Percentiles rank a stretch among this genome's conserved stretches.
Evolutionary conservation across 2,113 vertebrate genomes (phyloP).

Genomic region (Psammodynastes pulverulentus): DNA sequence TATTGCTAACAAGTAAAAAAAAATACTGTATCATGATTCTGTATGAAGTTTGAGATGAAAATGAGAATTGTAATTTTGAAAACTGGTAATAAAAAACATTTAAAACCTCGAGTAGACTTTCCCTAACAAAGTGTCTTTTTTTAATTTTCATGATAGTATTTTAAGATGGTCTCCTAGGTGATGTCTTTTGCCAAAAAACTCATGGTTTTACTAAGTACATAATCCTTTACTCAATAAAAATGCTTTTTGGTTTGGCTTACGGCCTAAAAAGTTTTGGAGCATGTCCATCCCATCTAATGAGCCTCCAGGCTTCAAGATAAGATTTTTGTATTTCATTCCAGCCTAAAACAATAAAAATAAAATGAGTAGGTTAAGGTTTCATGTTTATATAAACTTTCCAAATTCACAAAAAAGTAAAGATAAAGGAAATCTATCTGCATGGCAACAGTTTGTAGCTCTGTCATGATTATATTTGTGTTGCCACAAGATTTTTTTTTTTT

Average conservation of each 20-base stretch:
- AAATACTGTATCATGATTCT: neutral
- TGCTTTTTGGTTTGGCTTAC: conserved; percentile 83
- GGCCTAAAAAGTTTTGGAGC: conserved; percentile 83
- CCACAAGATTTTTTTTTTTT: neutral
- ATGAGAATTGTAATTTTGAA: conserved; percentile 20
- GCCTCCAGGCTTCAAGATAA: conserved; percentile 88
- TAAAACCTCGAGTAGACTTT: neutral
- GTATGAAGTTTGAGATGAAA: neutral
- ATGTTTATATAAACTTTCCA: conserved; percentile 32
- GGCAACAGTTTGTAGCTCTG: neutral
- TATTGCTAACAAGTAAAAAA: conserved; percentile 26
- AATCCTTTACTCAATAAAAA: conserved; percentile 92
- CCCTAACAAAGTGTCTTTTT: neutral
- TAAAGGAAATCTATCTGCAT: neutral
- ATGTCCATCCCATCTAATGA: conserved; percentile 89
- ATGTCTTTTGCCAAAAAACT: conserved; percentile 33
- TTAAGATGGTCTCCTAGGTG: conserved; percentile 46
- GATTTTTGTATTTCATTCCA: conserved; percentile 87
- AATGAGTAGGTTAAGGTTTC: conserved; percentile 58
- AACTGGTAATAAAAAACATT: conserved; percentile 31
- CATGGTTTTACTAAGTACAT: conserved; percentile 51
- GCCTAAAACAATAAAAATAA: conserved; percentile 73
- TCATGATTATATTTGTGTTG: neutral
- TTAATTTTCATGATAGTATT: conserved; percentile 40
- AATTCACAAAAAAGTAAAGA: conserved; percentile 21